Conservation (phyloP, 92 coral and sea anemone species). For the Parazoanthus darwini region DNA sequence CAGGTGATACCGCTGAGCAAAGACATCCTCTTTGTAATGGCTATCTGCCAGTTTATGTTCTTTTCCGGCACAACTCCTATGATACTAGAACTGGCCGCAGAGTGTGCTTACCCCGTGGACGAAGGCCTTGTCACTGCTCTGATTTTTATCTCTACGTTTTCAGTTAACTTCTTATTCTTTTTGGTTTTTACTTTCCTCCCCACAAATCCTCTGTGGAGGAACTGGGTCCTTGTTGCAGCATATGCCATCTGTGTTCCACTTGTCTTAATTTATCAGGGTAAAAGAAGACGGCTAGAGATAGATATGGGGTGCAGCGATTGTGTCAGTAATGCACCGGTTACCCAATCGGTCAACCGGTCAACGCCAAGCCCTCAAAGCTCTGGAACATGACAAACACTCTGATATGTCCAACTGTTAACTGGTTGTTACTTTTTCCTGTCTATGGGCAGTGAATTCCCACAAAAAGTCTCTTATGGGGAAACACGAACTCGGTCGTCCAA, state of each 20-base stretch:
- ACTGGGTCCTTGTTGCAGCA: constrained; percentile 46
- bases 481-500: too few relatives aligned
- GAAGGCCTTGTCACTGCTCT: constrained; percentile 48
- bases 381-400: not conserved
- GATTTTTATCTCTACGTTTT: constrained; percentile 26
- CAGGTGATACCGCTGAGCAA: constrained; percentile 48
- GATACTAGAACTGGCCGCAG: constrained; percentile 50
- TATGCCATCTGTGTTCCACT: constrained; percentile 32
- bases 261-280: not conserved
- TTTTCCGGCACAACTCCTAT: constrained; percentile 49
- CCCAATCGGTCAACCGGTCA: not conserved
- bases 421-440: too few relatives aligned
- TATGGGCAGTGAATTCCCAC: too few relatives aligned
- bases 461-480: too few relatives aligned
- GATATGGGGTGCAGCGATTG: not conserved
- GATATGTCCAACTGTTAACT: too few relatives aligned
- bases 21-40: constrained; percentile 30
- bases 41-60: constrained; percentile 44
- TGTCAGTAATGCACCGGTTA: not conserved
- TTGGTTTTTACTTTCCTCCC: constrained; percentile 45
- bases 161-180: constrained; percentile 40
- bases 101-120: constrained; percentile 50
- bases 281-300: constrained; percentile 16
- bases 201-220: constrained; percentile 44
- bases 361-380: not conserved